Evolutionary conservation across 2,888 invertebrate genomes (phyloP).

Genomic region (Chloromyia formosa): DNA sequence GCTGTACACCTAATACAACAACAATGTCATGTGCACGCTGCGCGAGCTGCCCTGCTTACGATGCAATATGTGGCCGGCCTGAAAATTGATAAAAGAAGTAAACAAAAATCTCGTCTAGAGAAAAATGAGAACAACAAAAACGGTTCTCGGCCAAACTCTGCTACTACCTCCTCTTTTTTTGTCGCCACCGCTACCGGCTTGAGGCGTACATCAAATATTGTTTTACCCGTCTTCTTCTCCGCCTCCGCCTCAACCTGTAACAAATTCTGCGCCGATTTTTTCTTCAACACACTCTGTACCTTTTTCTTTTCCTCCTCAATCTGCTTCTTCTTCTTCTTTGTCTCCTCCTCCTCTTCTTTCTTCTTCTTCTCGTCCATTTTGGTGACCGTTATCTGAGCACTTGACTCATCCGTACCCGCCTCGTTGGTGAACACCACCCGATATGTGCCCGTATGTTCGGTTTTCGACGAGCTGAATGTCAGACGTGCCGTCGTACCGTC

Average conservation of each 20-base stretch:
- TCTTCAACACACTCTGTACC: slow-evolving; percentile 54
- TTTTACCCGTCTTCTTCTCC: slow-evolving; percentile 55
- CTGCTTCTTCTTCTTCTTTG: slow-evolving; percentile 66
- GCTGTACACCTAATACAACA: too few relatives aligned
- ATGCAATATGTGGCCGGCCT: too few relatives aligned
- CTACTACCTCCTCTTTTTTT: slow-evolving; percentile 54
- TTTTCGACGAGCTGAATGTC: slow-evolving; percentile 78
- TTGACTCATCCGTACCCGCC: slow-evolving; percentile 87
- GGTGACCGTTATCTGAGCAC: slow-evolving; percentile 83
- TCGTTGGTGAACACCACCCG: slow-evolving; percentile 89
- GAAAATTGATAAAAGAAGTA: too few relatives aligned
- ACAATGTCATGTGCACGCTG: too few relatives aligned
- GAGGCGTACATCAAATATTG: slow-evolving; percentile 66
- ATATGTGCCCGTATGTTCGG: slow-evolving; percentile 83
- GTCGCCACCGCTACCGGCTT: slow-evolving; percentile 52
- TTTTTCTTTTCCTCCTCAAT: slow-evolving; percentile 65
- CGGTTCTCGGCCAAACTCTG: too few relatives aligned
- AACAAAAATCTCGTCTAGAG: too few relatives aligned
- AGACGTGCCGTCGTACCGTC: slow-evolving; percentile 84
- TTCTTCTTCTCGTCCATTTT: slow-evolving; percentile 67
- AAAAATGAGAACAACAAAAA: too few relatives aligned
- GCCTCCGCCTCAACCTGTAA: slow-evolving; percentile 62
- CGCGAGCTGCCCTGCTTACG: too few relatives aligned
- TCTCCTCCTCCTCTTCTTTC: slow-evolving; percentile 66
- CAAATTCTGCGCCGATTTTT: background rate